Conservation (phyloP, 2,888 invertebrate species). For the Celastrina argiolus region DNA sequence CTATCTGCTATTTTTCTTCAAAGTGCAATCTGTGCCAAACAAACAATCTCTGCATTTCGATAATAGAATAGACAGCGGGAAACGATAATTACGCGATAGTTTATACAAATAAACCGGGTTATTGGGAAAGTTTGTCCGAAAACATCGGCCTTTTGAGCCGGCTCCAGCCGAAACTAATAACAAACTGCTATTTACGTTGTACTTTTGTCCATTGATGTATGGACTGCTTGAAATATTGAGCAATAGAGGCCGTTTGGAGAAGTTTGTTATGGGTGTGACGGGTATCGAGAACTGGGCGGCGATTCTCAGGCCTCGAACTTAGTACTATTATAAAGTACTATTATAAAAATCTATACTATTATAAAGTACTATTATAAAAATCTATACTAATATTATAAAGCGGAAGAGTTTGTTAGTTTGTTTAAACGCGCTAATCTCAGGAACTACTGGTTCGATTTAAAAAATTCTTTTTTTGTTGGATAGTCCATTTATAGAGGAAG, state of each 20-base stretch:
- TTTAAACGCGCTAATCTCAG: no score
- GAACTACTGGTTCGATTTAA: no score
- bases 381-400: no score
- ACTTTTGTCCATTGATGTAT: background rate
- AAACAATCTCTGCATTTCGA: background rate
- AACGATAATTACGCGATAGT: background rate
- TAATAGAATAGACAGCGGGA: background rate
- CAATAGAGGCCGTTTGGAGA: background rate
- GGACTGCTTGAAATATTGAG: background rate
- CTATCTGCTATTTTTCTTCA: no score
- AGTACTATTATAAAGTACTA: no score
- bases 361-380: no score
- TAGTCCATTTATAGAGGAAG: no score
- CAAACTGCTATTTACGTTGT: conserved; percentile 16
- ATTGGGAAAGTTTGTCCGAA: conserved; percentile 17
- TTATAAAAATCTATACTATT: no score
- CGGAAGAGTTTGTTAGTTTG: no score
- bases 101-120: conserved; percentile 1
- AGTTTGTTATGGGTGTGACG: background rate
- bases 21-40: no score
- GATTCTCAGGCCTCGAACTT: no score
- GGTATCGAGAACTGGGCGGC: background rate
- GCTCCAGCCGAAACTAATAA: conserved; percentile 17
- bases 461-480: no score
- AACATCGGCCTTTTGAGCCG: conserved; percentile 11